These are phyloP conservation scores for Euclidia mi DNA, from an alignment of 2,888 invertebrate genomes.

Conservation along the genomic window DNA sequence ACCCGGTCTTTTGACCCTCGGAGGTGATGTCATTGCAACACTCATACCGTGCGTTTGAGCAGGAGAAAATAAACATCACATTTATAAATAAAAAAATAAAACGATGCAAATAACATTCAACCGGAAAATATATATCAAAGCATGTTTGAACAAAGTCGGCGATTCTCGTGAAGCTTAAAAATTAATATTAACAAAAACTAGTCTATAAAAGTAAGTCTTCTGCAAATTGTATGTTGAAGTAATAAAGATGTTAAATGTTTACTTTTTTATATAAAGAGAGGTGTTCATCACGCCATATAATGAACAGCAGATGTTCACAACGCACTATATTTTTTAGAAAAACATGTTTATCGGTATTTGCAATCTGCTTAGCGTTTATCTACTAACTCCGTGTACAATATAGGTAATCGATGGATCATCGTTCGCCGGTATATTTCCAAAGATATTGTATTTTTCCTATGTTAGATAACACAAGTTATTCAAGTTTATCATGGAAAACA, in stretches of 20 bases:
- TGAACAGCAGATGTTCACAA: slow-evolving; percentile 33
- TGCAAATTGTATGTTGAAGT: slow-evolving; percentile 11
- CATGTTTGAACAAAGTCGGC: not conserved
- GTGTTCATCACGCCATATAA: slow-evolving; percentile 17
- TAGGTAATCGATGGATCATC: slow-evolving; percentile 54
- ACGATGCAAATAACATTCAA: slow-evolving; percentile 14
- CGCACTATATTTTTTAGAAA: slow-evolving; percentile 38
- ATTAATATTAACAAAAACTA: not conserved
- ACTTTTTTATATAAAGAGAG: slow-evolving; percentile 24
- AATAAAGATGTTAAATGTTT: slow-evolving; percentile 22
- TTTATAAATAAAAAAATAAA: slow-evolving; percentile 39
- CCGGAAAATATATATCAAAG: slow-evolving; percentile 28
- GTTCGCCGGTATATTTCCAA: slow-evolving; percentile 61
- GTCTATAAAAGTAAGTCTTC: not conserved
- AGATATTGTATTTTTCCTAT: slow-evolving; percentile 54
- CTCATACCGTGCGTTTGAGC: slow-evolving; percentile 30
- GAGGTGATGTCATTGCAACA: slow-evolving; percentile 57
- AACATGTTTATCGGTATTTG: slow-evolving; percentile 57
- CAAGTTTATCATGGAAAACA: slow-evolving; percentile 33
- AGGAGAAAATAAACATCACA: slow-evolving; percentile 42
- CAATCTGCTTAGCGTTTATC: slow-evolving; percentile 54
- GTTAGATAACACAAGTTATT: slow-evolving; percentile 42
- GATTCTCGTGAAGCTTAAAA: slow-evolving; percentile 1
- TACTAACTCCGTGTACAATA: slow-evolving; percentile 45
- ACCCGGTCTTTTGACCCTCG: slow-evolving; percentile 52